Base-by-base conservation (phyloP, 1,140 invertebrate species). In the Hyles vespertilio region DNA sequence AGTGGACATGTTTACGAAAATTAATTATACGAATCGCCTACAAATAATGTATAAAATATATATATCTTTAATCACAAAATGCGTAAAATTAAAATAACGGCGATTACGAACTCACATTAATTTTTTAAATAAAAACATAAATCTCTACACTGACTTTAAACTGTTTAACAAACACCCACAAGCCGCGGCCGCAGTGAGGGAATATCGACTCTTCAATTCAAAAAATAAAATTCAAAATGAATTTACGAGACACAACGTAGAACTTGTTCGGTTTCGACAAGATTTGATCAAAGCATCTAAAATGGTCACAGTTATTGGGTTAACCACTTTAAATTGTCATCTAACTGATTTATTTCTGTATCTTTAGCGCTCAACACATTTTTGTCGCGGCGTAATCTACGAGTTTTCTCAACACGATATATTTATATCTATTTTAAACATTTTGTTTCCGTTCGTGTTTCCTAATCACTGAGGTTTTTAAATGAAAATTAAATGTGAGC, bases 241-340 rank as follows among this genome's bases (percentile, higher is more conserved):
- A 64, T 71, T 5, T 8, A 40, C 36, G 36, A 40, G 8, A 2
- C 2, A 5, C 1, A 8, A 5, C 5, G 36, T 8, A 55, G 43
- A 56, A 60, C 77, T 81, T 75, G 73, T 80, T 83, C 64, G 70
- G 78, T 73, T 85, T 83, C 82, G 77, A 84, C 81, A 87, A 84
- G 81, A 89, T 89, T 78, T 86, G 79, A 84, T 86, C 85, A 84
- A 83, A 86, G 84, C 79, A 88, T 89, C 87, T 90, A 89, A 89
- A 90, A 89, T 89, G 87, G 89, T 89, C 84, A 89, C 86, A 89
- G 86, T 87, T 85, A 87, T 84, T 89, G 85, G 89, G 88, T 87
- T 87, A 87, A 89, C 89, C 89, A 90, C 89, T 90, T 90, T 89
- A 89, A 90, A 90, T 89, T 89, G 89, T 89, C 89, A 90, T 90